Evolutionary conservation across 2,113 vertebrate genomes (phyloP).

Genomic region (Physeter macrocephalus): DNA sequence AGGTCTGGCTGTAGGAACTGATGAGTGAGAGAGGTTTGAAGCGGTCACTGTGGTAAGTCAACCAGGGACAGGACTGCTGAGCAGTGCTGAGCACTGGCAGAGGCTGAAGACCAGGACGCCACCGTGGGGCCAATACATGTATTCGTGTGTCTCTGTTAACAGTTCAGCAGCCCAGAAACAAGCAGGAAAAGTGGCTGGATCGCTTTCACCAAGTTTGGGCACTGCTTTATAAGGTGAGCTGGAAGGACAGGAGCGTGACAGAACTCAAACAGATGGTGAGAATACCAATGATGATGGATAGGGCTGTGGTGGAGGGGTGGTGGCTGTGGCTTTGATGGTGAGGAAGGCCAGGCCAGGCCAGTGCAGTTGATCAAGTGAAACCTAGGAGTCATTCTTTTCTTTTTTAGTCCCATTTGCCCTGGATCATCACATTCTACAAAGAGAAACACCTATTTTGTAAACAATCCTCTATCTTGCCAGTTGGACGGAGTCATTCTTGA

Average conservation of each 20-base stretch:
- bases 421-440: not conserved
- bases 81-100: not conserved
- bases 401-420: not conserved
- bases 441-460: not conserved
- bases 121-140: not conserved
- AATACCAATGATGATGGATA: fast-evolving
- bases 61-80: not conserved
- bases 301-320: not conserved
- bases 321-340: not conserved
- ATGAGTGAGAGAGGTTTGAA: not conserved
- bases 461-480: not conserved
- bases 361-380: not conserved
- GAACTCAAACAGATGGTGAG: not conserved
- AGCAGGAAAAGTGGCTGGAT: not conserved
- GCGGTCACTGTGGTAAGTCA: not conserved
- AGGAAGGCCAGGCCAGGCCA: not conserved
- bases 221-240: not conserved
- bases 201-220: not conserved
- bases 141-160: not conserved
- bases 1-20: not conserved
- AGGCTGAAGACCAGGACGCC: not conserved
- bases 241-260: not conserved
- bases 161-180: not conserved
- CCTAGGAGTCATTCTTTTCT: not conserved
- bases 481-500: not conserved